Base-by-base conservation (phyloP, 2,888 invertebrate genomes). In the Cremastinae sp. region DNA sequence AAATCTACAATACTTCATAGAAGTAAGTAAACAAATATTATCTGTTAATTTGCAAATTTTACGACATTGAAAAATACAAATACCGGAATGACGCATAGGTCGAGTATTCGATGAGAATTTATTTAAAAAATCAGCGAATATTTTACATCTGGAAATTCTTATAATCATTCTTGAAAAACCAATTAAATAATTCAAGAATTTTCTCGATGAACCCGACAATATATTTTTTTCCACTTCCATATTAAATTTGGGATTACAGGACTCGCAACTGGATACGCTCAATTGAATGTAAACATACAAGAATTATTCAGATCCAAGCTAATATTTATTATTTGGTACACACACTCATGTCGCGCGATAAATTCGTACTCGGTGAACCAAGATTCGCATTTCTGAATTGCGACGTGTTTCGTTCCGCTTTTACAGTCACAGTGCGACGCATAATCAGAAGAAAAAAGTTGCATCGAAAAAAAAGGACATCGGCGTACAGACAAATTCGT, bases 191-290 rank as follows among this genome's bases (percentile, higher is more conserved):
- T n/a, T n/a, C n/a, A n/a, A n/a, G n/a, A n/a, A n/a, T n/a, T n/a
- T n/a, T n/a, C n/a, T n/a, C n/a, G n/a, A n/a, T n/a, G n/a, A n/a
- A n/a, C n/a, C n/a, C n/a, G n/a, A n/a, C n/a, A 51, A 20, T 49
- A 35, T 56, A 37, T 49, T 53, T 45, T 49, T 28, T 47, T 45
- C 14, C 12, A 37, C 59, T 58, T 59, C 59, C 65, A 71, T 61
- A 66, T 56, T 61, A 61, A 56, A 39, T 22, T 55, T 18, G 47
- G 20, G 41, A 56, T 65, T 62, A 66, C 72, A 72, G 45, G 51
- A 68, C 66, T 72, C 68, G 61, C 37, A 35, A 51, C 58, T 68
- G 68, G 75, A 75, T 72, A 75, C 72, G 75, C 55, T 68, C 62
- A 43, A 58, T 68, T 62, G 20, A 68, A 56, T 39, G 41, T 58